These are phyloP conservation scores for Lycaon pictus DNA, from an alignment of 2,113 vertebrate species.

Conservation along the genomic window DNA sequence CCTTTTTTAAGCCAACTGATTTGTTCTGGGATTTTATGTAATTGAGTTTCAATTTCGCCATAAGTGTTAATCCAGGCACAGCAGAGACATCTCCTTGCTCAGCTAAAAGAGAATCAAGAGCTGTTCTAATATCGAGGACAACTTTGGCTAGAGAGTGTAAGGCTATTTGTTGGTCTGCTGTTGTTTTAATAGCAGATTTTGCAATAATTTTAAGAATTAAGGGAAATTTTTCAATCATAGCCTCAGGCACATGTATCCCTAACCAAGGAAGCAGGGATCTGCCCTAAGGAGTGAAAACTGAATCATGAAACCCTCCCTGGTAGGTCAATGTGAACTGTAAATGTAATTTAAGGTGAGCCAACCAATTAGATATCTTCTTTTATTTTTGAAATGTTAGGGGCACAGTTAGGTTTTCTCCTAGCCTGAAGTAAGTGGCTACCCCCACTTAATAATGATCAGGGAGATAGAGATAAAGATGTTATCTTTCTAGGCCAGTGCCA, in stretches of 20 bases:
- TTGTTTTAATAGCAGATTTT: background rate
- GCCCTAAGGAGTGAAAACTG: background rate
- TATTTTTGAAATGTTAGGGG: background rate
- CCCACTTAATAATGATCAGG: background rate
- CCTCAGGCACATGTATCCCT: background rate
- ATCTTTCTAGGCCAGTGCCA: background rate
- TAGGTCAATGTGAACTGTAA: background rate
- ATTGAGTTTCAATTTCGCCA: background rate
- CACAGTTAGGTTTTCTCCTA: background rate
- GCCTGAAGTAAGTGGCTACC: background rate
- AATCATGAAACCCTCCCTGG: background rate
- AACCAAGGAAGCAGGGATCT: background rate
- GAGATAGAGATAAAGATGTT: background rate
- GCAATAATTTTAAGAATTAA: background rate
- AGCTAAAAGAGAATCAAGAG: background rate
- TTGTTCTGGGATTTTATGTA: background rate
- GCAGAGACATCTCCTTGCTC: background rate
- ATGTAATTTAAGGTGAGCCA: background rate
- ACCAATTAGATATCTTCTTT: background rate
- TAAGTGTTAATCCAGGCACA: background rate
- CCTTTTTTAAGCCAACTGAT: background rate
- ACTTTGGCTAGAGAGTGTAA: background rate
- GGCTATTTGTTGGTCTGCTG: background rate
- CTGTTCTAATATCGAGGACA: background rate
- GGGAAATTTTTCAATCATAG: background rate